Base-by-base conservation (phyloP, 2,888 invertebrate genomes). In the Thymelicus sylvestris region DNA sequence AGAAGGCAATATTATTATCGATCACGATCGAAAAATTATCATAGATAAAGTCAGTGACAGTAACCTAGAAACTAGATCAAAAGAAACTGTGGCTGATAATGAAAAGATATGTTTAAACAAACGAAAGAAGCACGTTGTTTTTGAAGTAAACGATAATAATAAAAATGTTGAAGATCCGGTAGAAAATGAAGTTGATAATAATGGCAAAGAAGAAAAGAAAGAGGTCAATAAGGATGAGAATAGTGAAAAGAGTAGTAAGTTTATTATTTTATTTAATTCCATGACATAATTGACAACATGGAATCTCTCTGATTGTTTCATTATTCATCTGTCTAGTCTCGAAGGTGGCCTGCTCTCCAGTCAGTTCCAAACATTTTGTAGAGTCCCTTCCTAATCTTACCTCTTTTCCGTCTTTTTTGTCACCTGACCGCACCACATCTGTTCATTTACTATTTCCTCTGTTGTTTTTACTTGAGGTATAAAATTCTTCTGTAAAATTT, bases 1-100 rank as follows among this genome's bases (percentile, higher is more conserved):
- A 74, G 83, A 88, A 55, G 85, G 79, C 2, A 77, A 85, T 73
- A 24, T 80, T 7, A 81, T 86, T 2, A 85, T 87, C 66, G 87
- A 90, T 75, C 80, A 84, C 39, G 84, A 88, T 24, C 85, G 78
- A 38, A 89, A 90, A 69, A 75, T 81, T 19, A 74, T 83, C 2
- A 79, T 67, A 47, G 75, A 81, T 52, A 86, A 80, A 73, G 52
- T 4, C 6, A 31, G 24, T 12, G 47, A 13, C 7, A 24, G 3
- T 44, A 31, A 24, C 57, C 44, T 57, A 8, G 8, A 57, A 57
- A 55, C 64, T 38, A 47, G 2, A 1, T 13, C 13, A 6, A 60
- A 6, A n/a, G 12, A 12, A 31, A n/a, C 15, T 44, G 41, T 15
- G 15, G 8, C 24, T 44, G 12, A 44, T 8, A 62, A 63, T 19